A percentile compares a stretch with the other conserved stretches of the same genome.
Conservation (phyloP, 2,113 vertebrate species). For the Burhinus oedicnemus region DNA sequence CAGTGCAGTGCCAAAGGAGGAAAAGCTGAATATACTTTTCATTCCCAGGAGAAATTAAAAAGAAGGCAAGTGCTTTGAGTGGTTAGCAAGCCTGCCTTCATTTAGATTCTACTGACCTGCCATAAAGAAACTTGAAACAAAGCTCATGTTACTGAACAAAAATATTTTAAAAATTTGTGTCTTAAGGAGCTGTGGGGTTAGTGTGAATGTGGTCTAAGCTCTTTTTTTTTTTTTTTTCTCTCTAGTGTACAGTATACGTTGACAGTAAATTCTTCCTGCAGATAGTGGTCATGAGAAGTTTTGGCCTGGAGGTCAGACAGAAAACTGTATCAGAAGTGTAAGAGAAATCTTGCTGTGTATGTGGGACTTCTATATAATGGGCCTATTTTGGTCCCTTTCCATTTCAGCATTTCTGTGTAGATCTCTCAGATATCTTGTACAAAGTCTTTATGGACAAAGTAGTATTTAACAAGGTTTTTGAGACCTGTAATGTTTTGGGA, state of each 20-base stretch:
- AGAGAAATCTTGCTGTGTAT: not conserved
- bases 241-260: not conserved
- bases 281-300: not conserved
- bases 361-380: not conserved
- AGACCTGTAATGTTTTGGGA: not conserved
- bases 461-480: not conserved
- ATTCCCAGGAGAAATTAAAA: conserved; percentile 13
- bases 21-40: conserved; percentile 24
- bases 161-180: not conserved
- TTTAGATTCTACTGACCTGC: not conserved
- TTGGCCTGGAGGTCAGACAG: not conserved
- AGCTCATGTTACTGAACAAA: not conserved
- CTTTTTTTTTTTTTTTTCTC: not conserved
- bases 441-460: not conserved
- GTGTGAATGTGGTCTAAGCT: not conserved
- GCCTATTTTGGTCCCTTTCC: not conserved
- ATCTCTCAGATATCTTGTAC: not conserved
- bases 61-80: not conserved
- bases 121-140: conserved; percentile 11
- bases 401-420: not conserved
- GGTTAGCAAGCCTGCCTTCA: not conserved
- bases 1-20: not conserved
- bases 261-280: conserved; percentile 17
- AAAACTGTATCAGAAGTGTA: not conserved
- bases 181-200: not conserved